Evolutionary conservation across 1,140 invertebrate genomes (phyloP).

Genomic region (Listronotus oregonensis): DNA sequence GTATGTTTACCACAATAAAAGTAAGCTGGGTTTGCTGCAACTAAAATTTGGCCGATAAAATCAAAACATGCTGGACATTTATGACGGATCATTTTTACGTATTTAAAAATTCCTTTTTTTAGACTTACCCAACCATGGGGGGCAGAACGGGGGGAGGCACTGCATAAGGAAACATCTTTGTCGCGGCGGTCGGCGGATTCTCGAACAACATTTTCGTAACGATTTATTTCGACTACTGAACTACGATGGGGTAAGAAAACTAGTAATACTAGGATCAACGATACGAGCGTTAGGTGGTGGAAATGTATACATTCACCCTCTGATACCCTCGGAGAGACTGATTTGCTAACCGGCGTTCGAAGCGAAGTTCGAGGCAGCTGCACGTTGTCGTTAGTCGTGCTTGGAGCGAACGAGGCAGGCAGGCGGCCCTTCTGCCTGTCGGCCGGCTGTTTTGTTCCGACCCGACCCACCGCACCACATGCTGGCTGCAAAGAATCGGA

Average conservation of each 20-base stretch:
- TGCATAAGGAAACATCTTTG: conserved; percentile 44
- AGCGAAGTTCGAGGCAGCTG: conserved; percentile 38
- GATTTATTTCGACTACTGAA: conserved; percentile 12
- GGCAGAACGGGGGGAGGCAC: conserved; percentile 46
- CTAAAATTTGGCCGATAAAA: too few species aligned
- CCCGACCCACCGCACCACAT: conserved; percentile 46
- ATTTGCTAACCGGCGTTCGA: conserved; percentile 19
- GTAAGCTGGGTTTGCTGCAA: too few species aligned
- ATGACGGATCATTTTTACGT: not conserved
- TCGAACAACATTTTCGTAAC: conserved; percentile 44
- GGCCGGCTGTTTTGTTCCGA: conserved; percentile 37
- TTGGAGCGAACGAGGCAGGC: conserved; percentile 9
- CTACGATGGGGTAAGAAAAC: too few species aligned
- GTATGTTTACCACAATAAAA: too few species aligned
- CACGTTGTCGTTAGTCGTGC: conserved; percentile 29
- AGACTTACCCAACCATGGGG: conserved; percentile 42
- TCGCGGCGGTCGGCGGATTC: conserved; percentile 31
- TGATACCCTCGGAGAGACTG: conserved; percentile 24
- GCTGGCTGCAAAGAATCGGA: conserved; percentile 28
- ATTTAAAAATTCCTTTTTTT: not conserved
- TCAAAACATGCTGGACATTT: too few species aligned
- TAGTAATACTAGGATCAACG: not conserved
- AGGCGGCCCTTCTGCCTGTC: conserved; percentile 29
- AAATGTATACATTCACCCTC: conserved; percentile 24
- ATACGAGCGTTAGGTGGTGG: conserved; percentile 7